Evolutionary conservation across 2,797 vertebrate genomes (phyloP), one percentile per base, ranked within the genome.

Genomic region (Falco biarmicus): DNA sequence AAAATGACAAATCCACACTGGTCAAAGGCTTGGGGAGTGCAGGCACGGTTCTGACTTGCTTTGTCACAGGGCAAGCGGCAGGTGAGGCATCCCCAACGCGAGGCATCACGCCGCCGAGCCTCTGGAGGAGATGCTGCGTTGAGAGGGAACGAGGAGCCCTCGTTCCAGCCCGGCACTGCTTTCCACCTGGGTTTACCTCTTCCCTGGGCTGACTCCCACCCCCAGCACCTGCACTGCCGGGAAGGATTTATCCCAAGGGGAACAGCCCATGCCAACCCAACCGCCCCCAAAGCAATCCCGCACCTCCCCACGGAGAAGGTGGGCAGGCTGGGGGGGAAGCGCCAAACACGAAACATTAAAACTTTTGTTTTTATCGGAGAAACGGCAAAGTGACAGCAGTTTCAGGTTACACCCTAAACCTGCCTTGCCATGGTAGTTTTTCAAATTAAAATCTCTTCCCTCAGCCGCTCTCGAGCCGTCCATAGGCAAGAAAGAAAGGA

Each of bases 371-470:
- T 93, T 81, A 69, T 89, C 14, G 3, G 56, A 91, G 95, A 95
- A 96, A 95, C 90, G 82, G 94, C 84, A 68, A 97, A 97, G 75
- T 97, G 96, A 97, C 95, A 97, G 94, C 96, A 97, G 98, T 98
- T 97, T 98, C 97, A 96, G 97, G 98, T 98, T 98, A 97, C 97
- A 96, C 87, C 87, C 93, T 97, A 96, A 98, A 97, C 96, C 93
- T 93, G 96, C 97, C 97, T 91, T 64, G 96, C 97, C 78, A 96
- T 15, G 86, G 96, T 97, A 96, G 94, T 98, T 98, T 98, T 98
- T 98, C 98, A 98, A 98, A 98, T 98, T 97, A 98, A 98, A 98
- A 98, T 98, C 98, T 98, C 98, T 98, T 98, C 97, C 96, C 97
- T 97, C 96, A 48, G 93, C 96, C 96, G 81, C 97, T 95, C 97